Conservation (phyloP, 92 coral and sea anemone genomes). For the Chrysogorgia sp. region DNA sequence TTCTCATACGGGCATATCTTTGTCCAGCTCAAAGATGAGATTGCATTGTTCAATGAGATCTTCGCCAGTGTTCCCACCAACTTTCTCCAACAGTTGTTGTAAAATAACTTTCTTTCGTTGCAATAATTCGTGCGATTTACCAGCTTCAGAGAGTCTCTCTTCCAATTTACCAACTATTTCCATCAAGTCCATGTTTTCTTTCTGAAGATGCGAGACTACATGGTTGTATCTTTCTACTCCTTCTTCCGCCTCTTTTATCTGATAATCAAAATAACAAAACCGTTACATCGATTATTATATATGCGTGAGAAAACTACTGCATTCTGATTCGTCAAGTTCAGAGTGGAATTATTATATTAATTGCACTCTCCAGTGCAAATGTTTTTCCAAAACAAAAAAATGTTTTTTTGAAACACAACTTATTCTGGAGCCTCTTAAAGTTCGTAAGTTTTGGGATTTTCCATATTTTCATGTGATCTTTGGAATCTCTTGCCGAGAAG, state of each 20-base stretch:
- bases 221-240: conserved; percentile 86
- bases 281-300: too few species aligned
- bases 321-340: too few species aligned
- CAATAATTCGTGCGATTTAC: conserved; percentile 80
- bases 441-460: too few species aligned
- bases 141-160: conserved; percentile 74
- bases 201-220: conserved; percentile 83
- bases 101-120: conserved; percentile 81
- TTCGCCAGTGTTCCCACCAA: conserved; percentile 77
- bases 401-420: too few species aligned
- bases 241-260: conserved; percentile 95
- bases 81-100: conserved; percentile 84
- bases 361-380: too few species aligned
- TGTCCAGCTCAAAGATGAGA: conserved; percentile 88
- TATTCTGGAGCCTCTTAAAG: too few species aligned
- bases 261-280: conserved; percentile 14
- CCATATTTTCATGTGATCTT: too few species aligned
- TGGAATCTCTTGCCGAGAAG: too few species aligned
- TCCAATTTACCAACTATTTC: conserved; percentile 72
- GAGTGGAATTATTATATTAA: too few species aligned
- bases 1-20: conserved; percentile 64
- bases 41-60: conserved; percentile 78
- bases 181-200: conserved; percentile 81
- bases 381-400: too few species aligned
- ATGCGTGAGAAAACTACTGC: background rate